phyloP scores from a whole-genome alignment of 1,140 invertebrate genomes.

The Drosophila cardini region DNA sequence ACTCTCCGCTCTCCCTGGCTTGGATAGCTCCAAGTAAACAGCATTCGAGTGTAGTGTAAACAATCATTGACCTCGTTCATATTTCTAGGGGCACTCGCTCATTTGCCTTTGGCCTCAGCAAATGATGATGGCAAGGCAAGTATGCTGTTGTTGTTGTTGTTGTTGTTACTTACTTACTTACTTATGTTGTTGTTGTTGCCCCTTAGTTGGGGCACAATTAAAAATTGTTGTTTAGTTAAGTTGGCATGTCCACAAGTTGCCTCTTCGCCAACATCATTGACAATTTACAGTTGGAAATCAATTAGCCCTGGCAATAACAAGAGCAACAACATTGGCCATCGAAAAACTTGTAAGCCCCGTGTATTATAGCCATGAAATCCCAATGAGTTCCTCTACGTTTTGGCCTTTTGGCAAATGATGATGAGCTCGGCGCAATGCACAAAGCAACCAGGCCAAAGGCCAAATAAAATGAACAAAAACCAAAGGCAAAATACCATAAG shows the following conservation, averaged over 20 bases:
- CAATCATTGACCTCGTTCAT: conserved; percentile 84
- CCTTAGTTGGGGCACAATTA: conserved; percentile 67
- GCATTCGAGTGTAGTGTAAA: conserved; percentile 83
- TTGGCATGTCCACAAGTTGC: conserved; percentile 24
- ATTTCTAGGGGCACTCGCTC: conserved; percentile 70
- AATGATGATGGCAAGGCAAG: conserved; percentile 26
- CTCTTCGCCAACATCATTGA: conserved; percentile 27
- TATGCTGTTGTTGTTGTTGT: background rate
- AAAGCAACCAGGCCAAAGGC: conserved; percentile 56
- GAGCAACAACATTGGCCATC: background rate
- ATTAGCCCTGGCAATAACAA: conserved; percentile 48
- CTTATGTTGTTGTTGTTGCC: no score
- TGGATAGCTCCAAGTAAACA: conserved; percentile 65
- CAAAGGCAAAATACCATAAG: conserved; percentile 10
- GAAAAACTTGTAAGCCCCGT: conserved; percentile 18
- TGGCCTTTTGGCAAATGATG: conserved; percentile 55
- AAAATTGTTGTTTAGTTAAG: conserved; percentile 55
- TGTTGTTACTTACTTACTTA: no score
- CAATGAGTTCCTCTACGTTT: conserved; percentile 34
- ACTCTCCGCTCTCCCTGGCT: background rate
- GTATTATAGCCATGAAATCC: conserved; percentile 38
- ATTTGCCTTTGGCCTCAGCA: conserved; percentile 71
- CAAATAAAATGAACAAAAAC: conserved; percentile 44
- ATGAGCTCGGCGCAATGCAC: conserved; percentile 49
- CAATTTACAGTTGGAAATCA: conserved; percentile 59